These are phyloP conservation scores for Penaeus indicus DNA, from an alignment of 1,140 invertebrate species.

Conservation along the genomic window DNA sequence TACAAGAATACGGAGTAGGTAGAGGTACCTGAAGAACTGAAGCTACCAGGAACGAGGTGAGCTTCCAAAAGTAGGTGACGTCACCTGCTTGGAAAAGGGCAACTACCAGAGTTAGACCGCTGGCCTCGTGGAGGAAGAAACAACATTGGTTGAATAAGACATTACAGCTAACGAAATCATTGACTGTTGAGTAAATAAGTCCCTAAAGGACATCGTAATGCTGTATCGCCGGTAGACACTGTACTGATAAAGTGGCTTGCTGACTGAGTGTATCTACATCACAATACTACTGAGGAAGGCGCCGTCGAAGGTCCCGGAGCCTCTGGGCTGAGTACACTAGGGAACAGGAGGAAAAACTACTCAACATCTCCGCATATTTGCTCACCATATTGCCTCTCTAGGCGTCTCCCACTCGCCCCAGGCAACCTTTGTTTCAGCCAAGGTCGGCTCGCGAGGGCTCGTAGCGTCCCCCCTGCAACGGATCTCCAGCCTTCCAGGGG, in stretches of 20 bases:
- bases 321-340: not conserved
- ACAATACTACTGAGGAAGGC: slow-evolving; percentile 6
- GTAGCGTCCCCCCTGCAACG: too few relatives aligned
- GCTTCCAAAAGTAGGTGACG: too few relatives aligned
- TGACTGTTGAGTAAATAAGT: slow-evolving; percentile 12
- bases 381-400: slow-evolving; percentile 20
- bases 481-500: too few relatives aligned
- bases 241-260: slow-evolving; percentile 4
- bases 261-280: slow-evolving; percentile 13
- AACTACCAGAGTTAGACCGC: too few relatives aligned
- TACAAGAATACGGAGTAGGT: too few relatives aligned
- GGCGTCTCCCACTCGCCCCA: not conserved
- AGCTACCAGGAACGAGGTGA: too few relatives aligned
- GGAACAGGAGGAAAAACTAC: not conserved
- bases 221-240: slow-evolving; percentile 16
- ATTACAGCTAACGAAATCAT: slow-evolving; percentile 29
- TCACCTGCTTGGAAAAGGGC: too few relatives aligned
- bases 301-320: not conserved
- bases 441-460: too few relatives aligned
- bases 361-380: not conserved
- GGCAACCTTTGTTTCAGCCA: too few relatives aligned
- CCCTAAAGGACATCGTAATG: not conserved
- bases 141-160: slow-evolving; percentile 18
- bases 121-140: not conserved
- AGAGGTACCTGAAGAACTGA: too few relatives aligned